phyloP scores from a whole-genome alignment of 2,888 invertebrate species.

The Catocala nupta region DNA sequence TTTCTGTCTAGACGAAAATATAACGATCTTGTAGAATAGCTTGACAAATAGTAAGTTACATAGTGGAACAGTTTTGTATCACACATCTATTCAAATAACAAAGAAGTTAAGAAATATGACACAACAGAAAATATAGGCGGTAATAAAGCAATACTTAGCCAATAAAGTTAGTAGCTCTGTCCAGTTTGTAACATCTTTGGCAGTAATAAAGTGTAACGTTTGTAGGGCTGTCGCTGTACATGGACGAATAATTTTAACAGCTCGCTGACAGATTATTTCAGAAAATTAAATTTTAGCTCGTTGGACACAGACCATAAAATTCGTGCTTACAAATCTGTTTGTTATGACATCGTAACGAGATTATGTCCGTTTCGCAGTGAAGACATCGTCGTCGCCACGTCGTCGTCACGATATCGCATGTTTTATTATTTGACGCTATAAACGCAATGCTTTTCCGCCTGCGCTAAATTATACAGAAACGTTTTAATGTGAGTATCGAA shows the following conservation, averaged over 20 bases:
- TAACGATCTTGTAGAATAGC: conserved; percentile 30
- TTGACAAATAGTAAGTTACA: conserved; percentile 7
- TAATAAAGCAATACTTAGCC: conserved; percentile 46
- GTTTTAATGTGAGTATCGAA: conserved; percentile 73
- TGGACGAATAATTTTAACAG: conserved; percentile 85
- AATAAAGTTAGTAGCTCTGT: conserved; percentile 50
- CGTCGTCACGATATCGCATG: conserved; percentile 77
- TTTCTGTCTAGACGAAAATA: conserved; percentile 10
- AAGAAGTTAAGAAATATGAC: conserved; percentile 39
- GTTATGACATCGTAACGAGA: conserved; percentile 87
- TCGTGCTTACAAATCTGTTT: conserved; percentile 87
- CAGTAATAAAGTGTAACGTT: conserved; percentile 70
- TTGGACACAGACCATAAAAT: conserved; percentile 87
- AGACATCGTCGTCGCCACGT: conserved; percentile 81
- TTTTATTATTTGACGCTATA: conserved; percentile 83
- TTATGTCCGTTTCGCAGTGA: conserved; percentile 84
- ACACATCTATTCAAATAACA: conserved; percentile 33
- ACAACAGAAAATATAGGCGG: conserved; percentile 37
- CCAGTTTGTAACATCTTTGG: conserved; percentile 54
- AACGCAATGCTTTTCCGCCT: conserved; percentile 65
- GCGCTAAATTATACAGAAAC: conserved; percentile 74
- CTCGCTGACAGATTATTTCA: conserved; percentile 85
- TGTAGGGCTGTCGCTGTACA: conserved; percentile 65
- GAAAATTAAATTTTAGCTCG: conserved; percentile 87
- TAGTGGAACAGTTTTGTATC: conserved; percentile 17